These are phyloP conservation scores for Drosophila nikananu DNA, from an alignment of 1,140 invertebrate genomes.

Conservation along the genomic window DNA sequence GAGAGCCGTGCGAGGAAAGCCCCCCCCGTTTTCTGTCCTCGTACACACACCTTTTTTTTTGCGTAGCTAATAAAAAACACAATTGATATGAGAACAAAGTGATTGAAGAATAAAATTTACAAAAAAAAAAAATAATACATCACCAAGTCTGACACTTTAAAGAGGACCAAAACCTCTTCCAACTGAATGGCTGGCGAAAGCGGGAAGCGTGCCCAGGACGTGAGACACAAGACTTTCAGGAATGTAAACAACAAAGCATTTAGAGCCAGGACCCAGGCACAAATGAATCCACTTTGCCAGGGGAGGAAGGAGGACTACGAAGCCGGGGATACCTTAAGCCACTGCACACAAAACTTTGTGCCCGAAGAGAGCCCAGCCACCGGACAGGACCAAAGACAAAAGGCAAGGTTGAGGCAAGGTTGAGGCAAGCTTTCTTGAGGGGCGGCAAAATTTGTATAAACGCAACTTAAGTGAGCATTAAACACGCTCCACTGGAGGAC, in stretches of 20 bases:
- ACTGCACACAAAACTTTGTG: conserved; percentile 56
- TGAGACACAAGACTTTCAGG: conserved; percentile 77
- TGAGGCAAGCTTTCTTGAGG: conserved; percentile 6
- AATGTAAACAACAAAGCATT: conserved; percentile 83
- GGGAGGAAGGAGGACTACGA: background rate
- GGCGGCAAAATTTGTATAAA: conserved; percentile 77
- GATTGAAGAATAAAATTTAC: conserved; percentile 76
- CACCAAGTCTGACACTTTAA: background rate
- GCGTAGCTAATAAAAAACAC: conserved; percentile 72
- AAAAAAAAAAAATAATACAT: conserved; percentile 1
- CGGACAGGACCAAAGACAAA: conserved; percentile 32
- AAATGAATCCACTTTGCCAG: conserved; percentile 76
- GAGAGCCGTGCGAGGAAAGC: conserved; percentile 37
- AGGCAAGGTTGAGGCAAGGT: background rate
- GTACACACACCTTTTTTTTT: conserved; percentile 57
- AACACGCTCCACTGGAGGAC: conserved; percentile 75
- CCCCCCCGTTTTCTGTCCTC: conserved; percentile 33
- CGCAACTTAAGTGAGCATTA: conserved; percentile 83
- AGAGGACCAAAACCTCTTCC: conserved; percentile 45
- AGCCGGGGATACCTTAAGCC: conserved; percentile 46
- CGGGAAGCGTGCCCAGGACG: conserved; percentile 48
- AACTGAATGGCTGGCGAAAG: conserved; percentile 39
- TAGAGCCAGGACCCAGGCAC: conserved; percentile 48
- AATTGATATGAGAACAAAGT: conserved; percentile 79
- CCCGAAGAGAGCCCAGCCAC: conserved; percentile 20